Conservation (phyloP, 2,888 invertebrate species). For the Watsonalla binaria region DNA sequence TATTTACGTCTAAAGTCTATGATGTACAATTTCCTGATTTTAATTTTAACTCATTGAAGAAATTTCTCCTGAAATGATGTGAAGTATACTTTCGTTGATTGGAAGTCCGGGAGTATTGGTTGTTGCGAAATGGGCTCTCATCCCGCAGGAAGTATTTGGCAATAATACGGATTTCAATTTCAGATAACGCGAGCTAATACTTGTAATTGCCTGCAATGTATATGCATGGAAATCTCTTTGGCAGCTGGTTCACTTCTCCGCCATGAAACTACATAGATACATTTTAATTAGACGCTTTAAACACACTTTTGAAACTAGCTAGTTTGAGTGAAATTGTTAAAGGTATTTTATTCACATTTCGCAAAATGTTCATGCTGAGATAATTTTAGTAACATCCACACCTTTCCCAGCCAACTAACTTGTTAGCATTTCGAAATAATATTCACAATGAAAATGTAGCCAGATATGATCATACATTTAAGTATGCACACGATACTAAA, state of each 20-base stretch:
- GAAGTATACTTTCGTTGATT: background rate
- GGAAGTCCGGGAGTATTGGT: conserved; percentile 1
- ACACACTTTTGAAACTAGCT: background rate
- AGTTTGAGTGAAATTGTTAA: background rate
- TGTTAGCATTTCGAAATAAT: too few relatives aligned
- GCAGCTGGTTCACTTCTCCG: conserved; percentile 10
- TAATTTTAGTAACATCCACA: too few relatives aligned
- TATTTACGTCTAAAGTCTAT: too few relatives aligned
- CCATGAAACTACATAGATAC: conserved; percentile 1
- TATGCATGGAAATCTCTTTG: conserved; percentile 20
- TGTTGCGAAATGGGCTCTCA: conserved; percentile 18
- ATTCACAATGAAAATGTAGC: background rate
- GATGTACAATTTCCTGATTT: conserved; percentile 36
- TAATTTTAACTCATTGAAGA: conserved; percentile 1
- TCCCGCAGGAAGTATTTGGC: conserved; percentile 42
- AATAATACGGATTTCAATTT: conserved; percentile 60
- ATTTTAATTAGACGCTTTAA: background rate
- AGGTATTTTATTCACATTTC: background rate
- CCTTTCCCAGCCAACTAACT: too few relatives aligned
- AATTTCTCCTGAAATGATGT: background rate
- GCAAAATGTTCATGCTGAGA: too few relatives aligned
- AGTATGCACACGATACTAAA: background rate
- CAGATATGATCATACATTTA: background rate
- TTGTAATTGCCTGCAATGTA: conserved; percentile 47
- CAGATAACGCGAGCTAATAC: conserved; percentile 50